Conservation (phyloP, 2,797 vertebrate species). For the Ibycter americanus region DNA sequence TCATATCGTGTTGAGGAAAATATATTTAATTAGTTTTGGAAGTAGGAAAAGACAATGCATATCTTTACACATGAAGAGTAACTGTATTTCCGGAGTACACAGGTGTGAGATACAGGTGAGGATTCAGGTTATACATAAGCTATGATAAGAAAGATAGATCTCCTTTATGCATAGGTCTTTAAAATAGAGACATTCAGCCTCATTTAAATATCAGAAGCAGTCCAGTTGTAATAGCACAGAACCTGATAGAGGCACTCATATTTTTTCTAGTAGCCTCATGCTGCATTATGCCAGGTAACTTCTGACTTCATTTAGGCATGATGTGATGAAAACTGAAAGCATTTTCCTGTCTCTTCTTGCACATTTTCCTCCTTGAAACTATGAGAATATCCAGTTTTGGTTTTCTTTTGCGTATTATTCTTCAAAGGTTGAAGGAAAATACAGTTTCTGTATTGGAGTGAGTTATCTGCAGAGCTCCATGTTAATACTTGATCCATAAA, state of each 20-base stretch:
- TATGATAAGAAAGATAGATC: not conserved
- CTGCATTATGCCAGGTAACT: not conserved
- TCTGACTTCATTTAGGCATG: not conserved
- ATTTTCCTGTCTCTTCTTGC: not conserved
- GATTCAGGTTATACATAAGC: not conserved
- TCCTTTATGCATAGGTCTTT: not conserved
- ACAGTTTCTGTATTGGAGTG: not conserved
- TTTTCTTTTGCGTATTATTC: not conserved
- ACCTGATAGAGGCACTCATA: not conserved
- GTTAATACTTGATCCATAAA: not conserved
- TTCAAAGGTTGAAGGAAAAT: not conserved
- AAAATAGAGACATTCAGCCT: not conserved
- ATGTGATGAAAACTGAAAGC: not conserved
- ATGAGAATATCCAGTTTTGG: not conserved
- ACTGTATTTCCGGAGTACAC: not conserved
- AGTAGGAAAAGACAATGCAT: not conserved
- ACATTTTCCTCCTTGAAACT: not conserved
- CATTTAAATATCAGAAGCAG: not conserved
- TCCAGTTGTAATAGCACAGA: not conserved
- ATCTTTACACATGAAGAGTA: not conserved
- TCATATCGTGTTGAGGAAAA: not conserved
- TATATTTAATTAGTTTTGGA: not conserved
- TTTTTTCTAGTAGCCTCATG: not conserved
- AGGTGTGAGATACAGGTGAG: not conserved
- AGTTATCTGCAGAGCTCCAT: not conserved